phyloP scores from a whole-genome alignment of 2,888 invertebrate genomes.

The Ophioninae sp. region DNA sequence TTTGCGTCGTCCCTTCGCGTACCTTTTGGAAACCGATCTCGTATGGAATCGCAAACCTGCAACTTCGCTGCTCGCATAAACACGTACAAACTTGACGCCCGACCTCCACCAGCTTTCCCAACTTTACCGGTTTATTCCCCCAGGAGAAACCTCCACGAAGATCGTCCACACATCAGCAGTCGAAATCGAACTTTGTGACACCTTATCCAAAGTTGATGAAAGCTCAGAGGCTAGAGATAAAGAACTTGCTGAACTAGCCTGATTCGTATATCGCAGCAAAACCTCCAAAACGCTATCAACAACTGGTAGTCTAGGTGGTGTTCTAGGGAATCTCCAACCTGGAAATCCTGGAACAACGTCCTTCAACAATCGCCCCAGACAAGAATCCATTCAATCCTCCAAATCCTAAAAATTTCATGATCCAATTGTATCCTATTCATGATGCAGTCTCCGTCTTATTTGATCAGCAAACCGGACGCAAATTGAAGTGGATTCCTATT shows the following conservation, averaged over 20 bases:
- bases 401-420: background rate
- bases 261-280: background rate
- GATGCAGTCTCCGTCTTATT: background rate
- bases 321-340: too few relatives aligned
- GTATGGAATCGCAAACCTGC: background rate
- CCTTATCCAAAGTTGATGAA: background rate
- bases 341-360: too few relatives aligned
- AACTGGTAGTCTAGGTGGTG: background rate
- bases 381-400: background rate
- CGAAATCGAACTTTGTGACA: constrained; percentile 41
- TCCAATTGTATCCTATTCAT: background rate
- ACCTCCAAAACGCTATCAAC: background rate
- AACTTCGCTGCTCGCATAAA: background rate
- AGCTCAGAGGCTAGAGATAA: background rate
- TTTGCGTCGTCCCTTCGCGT: background rate
- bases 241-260: background rate
- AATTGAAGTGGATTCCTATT: background rate
- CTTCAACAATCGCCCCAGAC: background rate
- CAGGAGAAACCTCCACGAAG: constrained; percentile 27
- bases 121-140: constrained; percentile 48
- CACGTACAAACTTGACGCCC: background rate
- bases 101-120: constrained; percentile 42
- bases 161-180: constrained; percentile 4
- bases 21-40: background rate
- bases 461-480: background rate